These are phyloP conservation scores for Spicauda simplicius DNA, from an alignment of 2,888 invertebrate genomes.

Conservation along the genomic window DNA sequence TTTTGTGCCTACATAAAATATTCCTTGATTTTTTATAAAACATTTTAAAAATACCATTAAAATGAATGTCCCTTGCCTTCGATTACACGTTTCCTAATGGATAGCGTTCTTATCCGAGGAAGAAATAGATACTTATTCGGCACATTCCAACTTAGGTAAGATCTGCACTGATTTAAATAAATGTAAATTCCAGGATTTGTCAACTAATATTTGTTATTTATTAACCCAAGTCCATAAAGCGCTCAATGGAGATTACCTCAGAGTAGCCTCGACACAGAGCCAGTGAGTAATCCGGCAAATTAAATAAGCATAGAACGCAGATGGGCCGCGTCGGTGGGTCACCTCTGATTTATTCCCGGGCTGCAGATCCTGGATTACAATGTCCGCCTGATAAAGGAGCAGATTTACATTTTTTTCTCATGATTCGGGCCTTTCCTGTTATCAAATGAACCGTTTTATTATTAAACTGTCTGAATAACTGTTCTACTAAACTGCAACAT, in stretches of 20 bases:
- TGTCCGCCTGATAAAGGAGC: conserved; percentile 39
- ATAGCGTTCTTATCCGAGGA: no score
- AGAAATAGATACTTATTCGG: no score
- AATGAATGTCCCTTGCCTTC: no score
- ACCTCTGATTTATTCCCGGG: conserved; percentile 61
- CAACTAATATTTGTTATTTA: conserved; percentile 1
- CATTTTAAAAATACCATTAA: no score
- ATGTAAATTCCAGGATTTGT: no score
- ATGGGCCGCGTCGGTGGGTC: conserved; percentile 51
- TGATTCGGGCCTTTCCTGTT: conserved; percentile 1
- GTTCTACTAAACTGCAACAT: no score
- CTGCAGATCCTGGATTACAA: conserved; percentile 51
- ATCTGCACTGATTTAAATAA: no score
- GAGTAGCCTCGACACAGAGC: conserved; percentile 17
- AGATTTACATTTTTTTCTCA: conserved; percentile 42
- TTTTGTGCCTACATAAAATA: no score
- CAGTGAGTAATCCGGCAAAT: conserved; percentile 55
- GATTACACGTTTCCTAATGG: no score
- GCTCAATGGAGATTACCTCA: conserved; percentile 30
- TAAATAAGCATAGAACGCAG: conserved; percentile 59
- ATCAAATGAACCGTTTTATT: neutral
- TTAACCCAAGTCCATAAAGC: conserved; percentile 17
- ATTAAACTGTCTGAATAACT: no score
- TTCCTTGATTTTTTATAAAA: no score
- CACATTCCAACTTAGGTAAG: no score